These are phyloP conservation scores for Macrophya alboannulata DNA, from an alignment of 2,888 invertebrate species.

Conservation along the genomic window DNA sequence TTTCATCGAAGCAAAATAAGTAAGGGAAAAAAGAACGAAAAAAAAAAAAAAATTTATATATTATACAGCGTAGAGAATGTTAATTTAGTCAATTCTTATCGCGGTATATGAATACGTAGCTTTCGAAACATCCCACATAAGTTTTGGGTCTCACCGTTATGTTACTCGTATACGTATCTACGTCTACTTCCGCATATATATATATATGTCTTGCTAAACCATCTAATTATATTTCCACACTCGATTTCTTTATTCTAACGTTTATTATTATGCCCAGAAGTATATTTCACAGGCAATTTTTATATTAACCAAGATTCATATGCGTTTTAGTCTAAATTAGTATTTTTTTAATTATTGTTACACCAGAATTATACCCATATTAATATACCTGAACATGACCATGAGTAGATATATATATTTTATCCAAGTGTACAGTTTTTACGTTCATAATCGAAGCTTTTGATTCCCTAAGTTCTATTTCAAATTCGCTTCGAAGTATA, in stretches of 20 bases:
- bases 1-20: background rate
- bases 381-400: background rate
- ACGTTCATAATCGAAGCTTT: background rate
- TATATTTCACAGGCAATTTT: background rate
- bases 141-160: constrained; percentile 26
- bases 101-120: constrained; percentile 8
- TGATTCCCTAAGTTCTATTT: background rate
- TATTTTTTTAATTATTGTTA: background rate
- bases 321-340: background rate
- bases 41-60: background rate
- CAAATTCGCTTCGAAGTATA: background rate
- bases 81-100: constrained; percentile 16
- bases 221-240: constrained; percentile 50
- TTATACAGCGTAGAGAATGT: background rate
- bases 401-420: background rate
- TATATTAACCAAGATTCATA: background rate
- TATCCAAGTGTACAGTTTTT: background rate
- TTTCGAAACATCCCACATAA: constrained; percentile 29
- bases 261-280: background rate
- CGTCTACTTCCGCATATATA: background rate
- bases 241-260: constrained; percentile 38
- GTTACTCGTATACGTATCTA: background rate
- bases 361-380: background rate
- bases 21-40: background rate
- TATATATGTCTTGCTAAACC: background rate